Evolutionary conservation across 2,888 invertebrate genomes (phyloP).

Genomic region (Mythimna pallens): DNA sequence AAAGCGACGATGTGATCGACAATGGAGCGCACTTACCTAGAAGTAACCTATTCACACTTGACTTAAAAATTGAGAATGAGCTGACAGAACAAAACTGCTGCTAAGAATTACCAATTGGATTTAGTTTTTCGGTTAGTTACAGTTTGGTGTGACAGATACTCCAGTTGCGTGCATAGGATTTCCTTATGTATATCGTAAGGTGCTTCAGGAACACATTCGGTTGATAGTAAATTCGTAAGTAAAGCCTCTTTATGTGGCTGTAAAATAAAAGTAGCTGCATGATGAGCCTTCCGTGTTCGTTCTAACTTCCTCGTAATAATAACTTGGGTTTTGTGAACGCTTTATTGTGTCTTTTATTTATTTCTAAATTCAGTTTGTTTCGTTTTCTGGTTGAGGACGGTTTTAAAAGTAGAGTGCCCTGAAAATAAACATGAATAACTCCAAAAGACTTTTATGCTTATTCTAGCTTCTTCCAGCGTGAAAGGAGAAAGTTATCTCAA

Average conservation of each 20-base stretch:
- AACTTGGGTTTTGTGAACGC: slow-evolving; percentile 46
- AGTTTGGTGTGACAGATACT: slow-evolving; percentile 45
- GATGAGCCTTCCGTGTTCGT: slow-evolving; percentile 46
- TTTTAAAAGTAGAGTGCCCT: slow-evolving; percentile 8
- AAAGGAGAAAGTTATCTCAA: too few species aligned
- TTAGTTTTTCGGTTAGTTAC: slow-evolving; percentile 1
- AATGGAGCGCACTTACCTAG: too few species aligned
- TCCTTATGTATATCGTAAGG: slow-evolving; percentile 62
- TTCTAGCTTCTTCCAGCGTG: too few species aligned
- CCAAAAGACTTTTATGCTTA: background rate
- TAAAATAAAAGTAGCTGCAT: slow-evolving; percentile 62
- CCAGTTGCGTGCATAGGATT: slow-evolving; percentile 65
- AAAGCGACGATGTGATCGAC: too few species aligned
- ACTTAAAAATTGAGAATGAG: too few species aligned
- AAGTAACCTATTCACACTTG: too few species aligned
- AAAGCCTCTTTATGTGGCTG: slow-evolving; percentile 64
- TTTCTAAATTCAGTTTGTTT: slow-evolving; percentile 28
- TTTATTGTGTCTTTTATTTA: slow-evolving; percentile 42
- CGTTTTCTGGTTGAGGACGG: background rate
- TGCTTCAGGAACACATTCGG: slow-evolving; percentile 62
- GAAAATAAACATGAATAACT: background rate
- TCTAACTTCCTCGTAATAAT: slow-evolving; percentile 43
- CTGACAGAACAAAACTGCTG: background rate
- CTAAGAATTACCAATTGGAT: background rate
- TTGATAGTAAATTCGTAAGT: slow-evolving; percentile 63